Evolutionary conservation across 2,888 invertebrate genomes (phyloP).

Genomic region (Agrotis clavis): DNA sequence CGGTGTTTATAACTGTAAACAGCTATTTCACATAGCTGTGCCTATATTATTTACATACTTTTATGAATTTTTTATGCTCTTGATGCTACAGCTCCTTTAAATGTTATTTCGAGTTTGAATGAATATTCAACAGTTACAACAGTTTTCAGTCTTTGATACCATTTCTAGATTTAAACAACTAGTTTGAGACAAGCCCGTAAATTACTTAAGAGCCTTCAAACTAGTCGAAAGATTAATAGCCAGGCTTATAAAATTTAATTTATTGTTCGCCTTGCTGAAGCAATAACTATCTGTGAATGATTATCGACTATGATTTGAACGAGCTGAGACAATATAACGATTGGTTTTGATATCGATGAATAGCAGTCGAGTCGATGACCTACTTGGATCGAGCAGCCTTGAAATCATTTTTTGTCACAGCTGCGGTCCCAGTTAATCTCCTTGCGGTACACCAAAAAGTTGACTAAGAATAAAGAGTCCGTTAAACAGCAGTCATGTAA

Average conservation of each 20-base stretch:
- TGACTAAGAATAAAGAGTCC: background rate
- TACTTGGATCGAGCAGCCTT: constrained; percentile 41
- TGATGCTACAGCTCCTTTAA: background rate
- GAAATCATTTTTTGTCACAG: constrained; percentile 16
- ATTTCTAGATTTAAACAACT: constrained; percentile 16
- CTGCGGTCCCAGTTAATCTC: constrained; percentile 18
- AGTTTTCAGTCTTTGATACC: constrained; percentile 4
- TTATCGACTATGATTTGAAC: constrained; percentile 43
- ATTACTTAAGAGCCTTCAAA: constrained; percentile 45
- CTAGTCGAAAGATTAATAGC: constrained; percentile 48
- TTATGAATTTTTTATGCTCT: background rate
- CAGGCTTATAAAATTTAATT: constrained; percentile 43
- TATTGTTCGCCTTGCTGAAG: constrained; percentile 38
- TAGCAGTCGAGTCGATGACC: constrained; percentile 48
- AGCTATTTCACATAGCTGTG: constrained; percentile 33
- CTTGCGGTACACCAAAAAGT: constrained; percentile 25
- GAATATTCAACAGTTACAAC: constrained; percentile 16
- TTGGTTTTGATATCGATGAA: constrained; percentile 66
- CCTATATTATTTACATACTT: constrained; percentile 20
- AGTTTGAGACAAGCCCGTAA: constrained; percentile 30
- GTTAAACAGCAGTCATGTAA: no score
- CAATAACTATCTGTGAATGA: constrained; percentile 45
- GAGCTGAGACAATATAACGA: constrained; percentile 68
- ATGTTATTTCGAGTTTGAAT: background rate
- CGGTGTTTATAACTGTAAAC: constrained; percentile 45